Evolutionary conservation across 2,888 invertebrate species (phyloP).

Genomic region (Ptilodon capucinus): DNA sequence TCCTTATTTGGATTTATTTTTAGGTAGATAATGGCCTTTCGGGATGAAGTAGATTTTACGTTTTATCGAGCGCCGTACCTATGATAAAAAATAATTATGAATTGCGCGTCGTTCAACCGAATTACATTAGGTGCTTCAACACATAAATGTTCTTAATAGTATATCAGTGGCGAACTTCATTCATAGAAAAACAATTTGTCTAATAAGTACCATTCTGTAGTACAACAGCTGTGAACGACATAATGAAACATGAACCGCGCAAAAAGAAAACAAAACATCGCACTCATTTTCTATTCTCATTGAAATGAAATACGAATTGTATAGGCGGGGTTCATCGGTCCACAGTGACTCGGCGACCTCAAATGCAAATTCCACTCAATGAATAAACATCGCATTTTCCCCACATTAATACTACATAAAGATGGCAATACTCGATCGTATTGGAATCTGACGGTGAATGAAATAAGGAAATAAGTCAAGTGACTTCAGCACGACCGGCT

Average conservation of each 20-base stretch:
- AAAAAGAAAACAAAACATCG: background rate
- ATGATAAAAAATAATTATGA: too few species aligned
- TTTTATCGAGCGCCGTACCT: too few species aligned
- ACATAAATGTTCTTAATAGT: too few species aligned
- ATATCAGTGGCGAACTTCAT: too few species aligned
- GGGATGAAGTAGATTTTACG: background rate
- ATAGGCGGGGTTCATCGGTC: conserved; percentile 16
- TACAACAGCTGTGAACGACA: background rate
- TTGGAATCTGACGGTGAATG: conserved; percentile 8
- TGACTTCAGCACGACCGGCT: conserved; percentile 3
- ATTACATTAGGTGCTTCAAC: too few species aligned
- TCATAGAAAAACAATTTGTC: too few species aligned
- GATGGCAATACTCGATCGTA: conserved; percentile 23
- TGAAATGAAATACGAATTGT: conserved; percentile 15
- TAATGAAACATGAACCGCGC: conserved; percentile 11
- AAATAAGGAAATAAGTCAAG: conserved; percentile 8
- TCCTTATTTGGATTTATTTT: conserved; percentile 15
- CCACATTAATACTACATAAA: conserved; percentile 24
- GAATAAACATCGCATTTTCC: conserved; percentile 23
- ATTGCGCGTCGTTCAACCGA: too few species aligned
- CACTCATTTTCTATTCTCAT: background rate
- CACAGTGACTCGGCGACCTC: conserved; percentile 11
- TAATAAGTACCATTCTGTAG: too few species aligned
- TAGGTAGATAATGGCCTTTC: background rate
- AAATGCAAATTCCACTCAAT: conserved; percentile 26